These are phyloP conservation scores for Alethe diademata DNA, from an alignment of 2,113 vertebrate genomes.

Conservation along the genomic window DNA sequence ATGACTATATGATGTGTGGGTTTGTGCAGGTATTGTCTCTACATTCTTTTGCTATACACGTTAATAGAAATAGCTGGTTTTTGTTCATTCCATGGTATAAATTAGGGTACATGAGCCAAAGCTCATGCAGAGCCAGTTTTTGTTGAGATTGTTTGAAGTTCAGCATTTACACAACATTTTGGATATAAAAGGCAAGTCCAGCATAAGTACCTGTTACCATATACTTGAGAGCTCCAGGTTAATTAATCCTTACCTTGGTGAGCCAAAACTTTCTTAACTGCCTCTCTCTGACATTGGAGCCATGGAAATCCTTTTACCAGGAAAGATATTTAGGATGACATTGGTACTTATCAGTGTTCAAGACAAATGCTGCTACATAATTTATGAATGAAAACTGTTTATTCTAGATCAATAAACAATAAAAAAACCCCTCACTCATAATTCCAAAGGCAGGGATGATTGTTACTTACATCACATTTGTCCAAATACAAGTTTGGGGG, in stretches of 20 bases:
- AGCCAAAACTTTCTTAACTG: not conserved
- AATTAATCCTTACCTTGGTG: not conserved
- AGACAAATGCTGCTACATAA: not conserved
- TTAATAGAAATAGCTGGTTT: not conserved
- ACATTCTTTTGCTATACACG: not conserved
- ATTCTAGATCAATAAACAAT: not conserved
- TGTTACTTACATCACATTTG: not conserved
- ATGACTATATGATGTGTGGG: constrained; percentile 86
- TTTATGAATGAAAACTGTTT: not conserved
- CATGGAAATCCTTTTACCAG: not conserved
- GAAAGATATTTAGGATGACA: not conserved
- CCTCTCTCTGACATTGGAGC: not conserved
- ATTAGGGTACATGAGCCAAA: not conserved
- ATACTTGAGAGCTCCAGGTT: not conserved
- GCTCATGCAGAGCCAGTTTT: not conserved
- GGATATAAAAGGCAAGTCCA: not conserved
- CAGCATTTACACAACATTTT: not conserved
- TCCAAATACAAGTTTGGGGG: not conserved
- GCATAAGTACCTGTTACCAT: accelerated
- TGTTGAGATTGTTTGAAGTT: not conserved
- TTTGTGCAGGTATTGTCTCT: constrained; percentile 85
- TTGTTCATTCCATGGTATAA: not conserved
- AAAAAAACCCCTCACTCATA: not conserved
- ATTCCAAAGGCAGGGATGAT: not conserved
- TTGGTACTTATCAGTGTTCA: not conserved